A percentile compares a stretch with the other conserved stretches of the same genome.
These are phyloP conservation scores for Lagopus muta DNA, from an alignment of 2,113 vertebrate species.

Conservation along the genomic window DNA sequence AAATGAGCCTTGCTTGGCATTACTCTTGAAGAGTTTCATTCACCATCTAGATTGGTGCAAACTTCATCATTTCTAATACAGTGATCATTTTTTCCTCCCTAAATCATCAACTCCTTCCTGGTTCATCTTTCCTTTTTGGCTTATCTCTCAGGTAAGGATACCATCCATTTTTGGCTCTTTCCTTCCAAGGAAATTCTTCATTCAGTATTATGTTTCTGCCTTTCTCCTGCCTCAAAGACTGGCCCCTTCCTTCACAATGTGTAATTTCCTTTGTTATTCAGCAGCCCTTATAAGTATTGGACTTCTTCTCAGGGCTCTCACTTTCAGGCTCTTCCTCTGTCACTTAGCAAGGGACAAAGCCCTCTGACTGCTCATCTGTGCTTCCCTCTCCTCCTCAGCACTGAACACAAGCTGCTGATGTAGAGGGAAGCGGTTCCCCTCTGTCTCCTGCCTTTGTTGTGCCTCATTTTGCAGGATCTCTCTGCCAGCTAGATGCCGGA, in stretches of 20 bases:
- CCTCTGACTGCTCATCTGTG: fast-evolving
- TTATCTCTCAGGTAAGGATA: not conserved
- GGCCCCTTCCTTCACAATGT: not conserved
- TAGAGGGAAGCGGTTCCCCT: not conserved
- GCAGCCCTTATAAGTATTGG: not conserved
- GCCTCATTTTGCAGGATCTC: not conserved
- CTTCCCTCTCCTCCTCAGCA: not conserved
- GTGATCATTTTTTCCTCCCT: not conserved
- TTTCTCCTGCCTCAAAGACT: not conserved
- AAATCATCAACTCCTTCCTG: not conserved
- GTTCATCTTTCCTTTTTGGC: not conserved
- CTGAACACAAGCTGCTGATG: not conserved
- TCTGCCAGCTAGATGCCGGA: slow-evolving; percentile 7
- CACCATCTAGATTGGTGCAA: not conserved
- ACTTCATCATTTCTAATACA: not conserved
- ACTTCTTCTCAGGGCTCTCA: not conserved
- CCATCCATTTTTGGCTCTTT: not conserved
- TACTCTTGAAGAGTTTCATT: not conserved
- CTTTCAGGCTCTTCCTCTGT: not conserved
- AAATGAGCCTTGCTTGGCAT: not conserved
- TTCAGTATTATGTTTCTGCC: not conserved
- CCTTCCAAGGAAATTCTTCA: not conserved
- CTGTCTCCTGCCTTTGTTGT: slow-evolving; percentile 7
- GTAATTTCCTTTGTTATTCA: not conserved
- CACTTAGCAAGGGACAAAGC: not conserved